Base-by-base conservation (phyloP, 2,888 invertebrate genomes). In the Tetanocera ferruginea region DNA sequence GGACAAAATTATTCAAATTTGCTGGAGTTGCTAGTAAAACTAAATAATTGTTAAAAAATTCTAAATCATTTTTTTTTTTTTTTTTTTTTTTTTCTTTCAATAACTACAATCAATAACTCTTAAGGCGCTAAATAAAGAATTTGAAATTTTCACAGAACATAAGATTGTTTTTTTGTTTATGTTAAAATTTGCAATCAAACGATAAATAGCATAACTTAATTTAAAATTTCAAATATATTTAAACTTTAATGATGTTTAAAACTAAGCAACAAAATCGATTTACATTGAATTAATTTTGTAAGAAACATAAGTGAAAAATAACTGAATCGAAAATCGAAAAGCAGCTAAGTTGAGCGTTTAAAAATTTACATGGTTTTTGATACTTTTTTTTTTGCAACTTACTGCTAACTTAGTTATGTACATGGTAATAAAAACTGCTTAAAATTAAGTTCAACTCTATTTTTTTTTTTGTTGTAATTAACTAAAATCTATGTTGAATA, bases 1-100 rank as follows among this genome's bases (percentile, higher is more conserved):
- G 31, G 19, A 37, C 14, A 71, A 77, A 67, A 25, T 51, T 49
- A 78, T 79, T 76, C 79, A 79, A 79, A 79, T 79, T 79, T 79
- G 79, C 76, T 76, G 31, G 57, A 60, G 5, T 55, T 52, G 67
- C 69, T 31, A 34, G 28, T 25, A 11, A 28, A 25, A 8, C 23
- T 49, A 71, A 69, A 69, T 51, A 49, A 51, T n/a, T 51, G 17
- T 23, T 14, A 28, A 25, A 60, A 60, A 60, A 14, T 60, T 28
- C 23, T 43, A 19, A 51, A 43, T 17, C 19, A 49, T 28, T 23
- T 14, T 60, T 2, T 1, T 60, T 5, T 14, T 28, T 2, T 19
- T 60, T 60, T n/a, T 23, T 14, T 60, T 2, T 1, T 60, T 5
- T 14, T 28, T 2, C 9, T 60, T 60, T n/a, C 31, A 52, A 9